A percentile compares a stretch with the other conserved stretches of the same genome.
These are phyloP conservation scores for Brachionus sp. DNA, from an alignment of 1,140 invertebrate genomes.

Conservation along the genomic window DNA sequence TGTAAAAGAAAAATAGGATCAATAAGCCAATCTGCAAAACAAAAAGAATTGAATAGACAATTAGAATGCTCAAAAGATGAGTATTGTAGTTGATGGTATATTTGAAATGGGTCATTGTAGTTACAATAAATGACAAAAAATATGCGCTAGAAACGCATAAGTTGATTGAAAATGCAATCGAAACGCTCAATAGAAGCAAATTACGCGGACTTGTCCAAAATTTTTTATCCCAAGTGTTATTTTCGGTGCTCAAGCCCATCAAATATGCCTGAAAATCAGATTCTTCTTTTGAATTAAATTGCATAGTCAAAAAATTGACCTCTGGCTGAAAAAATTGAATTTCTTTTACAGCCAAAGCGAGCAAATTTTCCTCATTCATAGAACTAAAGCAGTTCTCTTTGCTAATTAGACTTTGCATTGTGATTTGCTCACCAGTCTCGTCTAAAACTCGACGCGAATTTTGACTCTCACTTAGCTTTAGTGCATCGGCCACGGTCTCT, in stretches of 20 bases:
- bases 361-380: neutral
- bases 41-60: neutral
- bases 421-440: neutral
- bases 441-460: neutral
- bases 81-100: neutral
- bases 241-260: neutral
- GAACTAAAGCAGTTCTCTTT: neutral
- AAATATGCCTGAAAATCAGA: neutral
- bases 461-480: neutral
- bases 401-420: neutral
- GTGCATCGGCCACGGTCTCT: conserved; percentile 24
- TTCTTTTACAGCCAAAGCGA: neutral
- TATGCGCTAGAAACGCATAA: neutral
- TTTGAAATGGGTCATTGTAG: neutral
- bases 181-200: neutral
- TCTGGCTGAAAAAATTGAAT: conserved; percentile 29
- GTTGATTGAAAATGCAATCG: neutral
- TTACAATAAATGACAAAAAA: neutral
- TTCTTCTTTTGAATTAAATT: neutral
- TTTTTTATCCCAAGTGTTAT: neutral
- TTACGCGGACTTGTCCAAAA: neutral
- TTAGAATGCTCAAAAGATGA: neutral
- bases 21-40: neutral
- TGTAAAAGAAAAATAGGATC: neutral
- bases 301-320: neutral